Base-by-base conservation (phyloP, 2,113 vertebrate genomes). In the Atherinomorus stipes region DNA sequence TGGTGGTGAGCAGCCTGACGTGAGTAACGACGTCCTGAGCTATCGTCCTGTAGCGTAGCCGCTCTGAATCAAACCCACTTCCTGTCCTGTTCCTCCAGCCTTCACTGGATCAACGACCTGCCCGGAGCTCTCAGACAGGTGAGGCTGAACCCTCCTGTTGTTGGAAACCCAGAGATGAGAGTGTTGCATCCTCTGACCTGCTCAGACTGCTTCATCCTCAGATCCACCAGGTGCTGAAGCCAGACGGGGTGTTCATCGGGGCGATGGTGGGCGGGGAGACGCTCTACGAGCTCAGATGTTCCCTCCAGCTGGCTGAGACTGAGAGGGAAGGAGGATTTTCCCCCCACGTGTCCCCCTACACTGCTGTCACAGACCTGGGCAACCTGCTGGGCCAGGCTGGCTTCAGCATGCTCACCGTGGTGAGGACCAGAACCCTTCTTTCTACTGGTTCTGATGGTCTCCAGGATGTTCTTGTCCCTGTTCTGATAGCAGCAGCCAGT, bases 31-130 rank as follows among this genome's bases (percentile, higher is more conserved):
- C 31, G 31, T 34, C 31, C 31, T 34, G 1, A 13, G 13, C 38
- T 12, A 42, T 42, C 40, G 2, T 15, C 13, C 51, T 53, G 16
- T 18, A 23, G 11, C 11, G n/a, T 22, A 15, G 25, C 18, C 28
- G 13, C 23, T 50, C 15, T 34, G n/a, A n/a, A n/a, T n/a, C n/a
- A n/a, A 34, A 4, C 31, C 3, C 7, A 7, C 11, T 12, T 47
- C 5, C 22, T 44, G 25, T 59, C 0, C 22, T 25, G 8, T 51
- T 45, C 21, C n/a, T 22, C 44, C 89, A 99, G 98, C 68, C 93
- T 99, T 69, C 98, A 99, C 72, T 99, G 98, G 97, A 95, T 97
- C 64, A 99, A 99, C 75, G 96, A 99, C 83, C 96, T 99, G 80
- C 98, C 98, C 10, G 93, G 90, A 83, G 95, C 96, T 7, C 95